phyloP scores from a whole-genome alignment of 2,113 vertebrate genomes.

The Ceratotherium simum region DNA sequence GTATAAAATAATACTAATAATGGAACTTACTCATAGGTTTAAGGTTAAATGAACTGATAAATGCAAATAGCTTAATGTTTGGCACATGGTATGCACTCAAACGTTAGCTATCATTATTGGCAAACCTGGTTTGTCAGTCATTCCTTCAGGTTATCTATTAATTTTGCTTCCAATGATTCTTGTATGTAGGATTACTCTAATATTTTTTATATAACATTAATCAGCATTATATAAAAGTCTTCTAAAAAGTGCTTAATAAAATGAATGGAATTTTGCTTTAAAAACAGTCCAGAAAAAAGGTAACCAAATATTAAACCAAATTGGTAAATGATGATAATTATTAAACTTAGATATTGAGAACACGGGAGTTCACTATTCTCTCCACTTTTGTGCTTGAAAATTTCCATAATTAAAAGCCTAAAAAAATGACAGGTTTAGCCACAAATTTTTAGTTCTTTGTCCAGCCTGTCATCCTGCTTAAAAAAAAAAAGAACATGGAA shows the following conservation, averaged over 20 bases:
- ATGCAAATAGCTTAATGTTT: background rate
- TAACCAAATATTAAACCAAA: background rate
- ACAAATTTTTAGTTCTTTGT: background rate
- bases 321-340: background rate
- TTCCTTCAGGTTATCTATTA: background rate
- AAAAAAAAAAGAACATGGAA: background rate
- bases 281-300: background rate
- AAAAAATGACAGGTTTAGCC: background rate
- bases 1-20: background rate
- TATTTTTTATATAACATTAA: background rate
- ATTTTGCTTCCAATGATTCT: background rate
- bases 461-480: background rate
- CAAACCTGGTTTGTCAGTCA: background rate
- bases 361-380: background rate
- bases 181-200: background rate
- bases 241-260: background rate
- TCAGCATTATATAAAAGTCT: background rate
- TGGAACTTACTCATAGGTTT: background rate
- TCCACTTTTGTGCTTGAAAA: background rate
- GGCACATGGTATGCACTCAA: background rate
- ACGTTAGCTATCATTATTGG: background rate
- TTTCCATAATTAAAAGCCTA: background rate
- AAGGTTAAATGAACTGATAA: background rate
- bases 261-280: conserved; percentile 5
- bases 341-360: background rate